Evolutionary conservation across 2,113 vertebrate genomes (phyloP).

Genomic region (Apaloderma vittatum): DNA sequence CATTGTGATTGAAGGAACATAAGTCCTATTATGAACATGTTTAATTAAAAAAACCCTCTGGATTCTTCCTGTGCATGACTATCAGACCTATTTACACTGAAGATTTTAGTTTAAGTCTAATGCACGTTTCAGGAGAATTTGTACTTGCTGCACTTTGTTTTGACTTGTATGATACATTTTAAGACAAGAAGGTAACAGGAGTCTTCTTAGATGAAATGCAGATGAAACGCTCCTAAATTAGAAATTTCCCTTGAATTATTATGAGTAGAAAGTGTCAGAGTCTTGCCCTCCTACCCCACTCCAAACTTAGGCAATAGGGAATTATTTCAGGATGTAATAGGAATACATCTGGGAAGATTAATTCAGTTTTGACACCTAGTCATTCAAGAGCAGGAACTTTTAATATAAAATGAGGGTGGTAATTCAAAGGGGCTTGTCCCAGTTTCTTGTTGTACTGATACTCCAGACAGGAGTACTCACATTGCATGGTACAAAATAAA

Average conservation of each 20-base stretch:
- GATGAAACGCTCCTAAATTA: not conserved
- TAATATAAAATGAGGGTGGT: not conserved
- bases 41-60: not conserved
- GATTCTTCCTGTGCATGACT: not conserved
- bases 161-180: not conserved
- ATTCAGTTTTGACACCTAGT: not conserved
- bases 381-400: not conserved
- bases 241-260: not conserved
- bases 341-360: not conserved
- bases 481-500: not conserved
- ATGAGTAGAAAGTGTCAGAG: not conserved
- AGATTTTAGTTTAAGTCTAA: not conserved
- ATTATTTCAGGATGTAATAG: not conserved
- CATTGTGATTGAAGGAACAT: not conserved
- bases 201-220: not conserved
- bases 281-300: not conserved
- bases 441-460: not conserved
- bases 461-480: not conserved
- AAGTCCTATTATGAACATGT: not conserved
- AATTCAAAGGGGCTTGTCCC: not conserved
- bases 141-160: not conserved
- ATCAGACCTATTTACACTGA: not conserved
- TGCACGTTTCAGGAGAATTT: not conserved
- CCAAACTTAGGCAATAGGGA: not conserved
- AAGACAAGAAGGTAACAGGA: not conserved